These are phyloP conservation scores for Notothenia rossii DNA, from an alignment of 2,113 vertebrate species.

Conservation along the genomic window DNA sequence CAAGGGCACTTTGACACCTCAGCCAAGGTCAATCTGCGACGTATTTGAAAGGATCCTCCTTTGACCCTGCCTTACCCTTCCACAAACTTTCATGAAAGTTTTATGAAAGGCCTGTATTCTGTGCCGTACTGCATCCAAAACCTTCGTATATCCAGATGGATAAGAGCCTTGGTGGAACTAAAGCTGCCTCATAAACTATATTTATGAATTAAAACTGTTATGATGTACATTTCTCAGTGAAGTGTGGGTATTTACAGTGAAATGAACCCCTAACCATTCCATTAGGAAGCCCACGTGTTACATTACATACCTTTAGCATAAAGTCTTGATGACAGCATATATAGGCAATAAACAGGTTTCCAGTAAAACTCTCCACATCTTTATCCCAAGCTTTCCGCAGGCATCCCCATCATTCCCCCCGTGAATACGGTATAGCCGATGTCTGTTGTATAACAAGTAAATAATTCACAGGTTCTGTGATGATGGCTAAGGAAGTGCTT, in stretches of 20 bases:
- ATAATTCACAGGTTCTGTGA: constrained; percentile 78
- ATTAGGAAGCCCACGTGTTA: not conserved
- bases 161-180: not conserved
- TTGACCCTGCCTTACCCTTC: too few relatives aligned
- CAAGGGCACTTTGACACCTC: too few relatives aligned
- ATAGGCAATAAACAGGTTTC: constrained; percentile 46
- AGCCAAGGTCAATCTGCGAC: too few relatives aligned
- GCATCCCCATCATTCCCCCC: constrained; percentile 34
- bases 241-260: not conserved
- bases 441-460: constrained; percentile 70
- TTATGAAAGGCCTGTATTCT: too few relatives aligned
- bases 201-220: constrained; percentile 14
- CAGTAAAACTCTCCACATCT: constrained; percentile 32
- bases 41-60: too few relatives aligned
- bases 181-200: not conserved
- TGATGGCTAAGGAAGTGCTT: constrained; percentile 58
- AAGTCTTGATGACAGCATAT: not conserved
- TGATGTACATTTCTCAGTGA: not conserved
- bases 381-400: constrained; percentile 30
- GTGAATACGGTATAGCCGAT: constrained; percentile 27
- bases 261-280: constrained; percentile 1
- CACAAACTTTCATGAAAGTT: too few relatives aligned
- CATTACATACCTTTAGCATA: not conserved
- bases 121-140: too few relatives aligned
- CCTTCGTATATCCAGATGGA: not conserved